A percentile compares a stretch with the other conserved stretches of the same genome.
These are phyloP conservation scores for Agriopis leucophaearia DNA, from an alignment of 2,888 invertebrate species.

Conservation along the genomic window DNA sequence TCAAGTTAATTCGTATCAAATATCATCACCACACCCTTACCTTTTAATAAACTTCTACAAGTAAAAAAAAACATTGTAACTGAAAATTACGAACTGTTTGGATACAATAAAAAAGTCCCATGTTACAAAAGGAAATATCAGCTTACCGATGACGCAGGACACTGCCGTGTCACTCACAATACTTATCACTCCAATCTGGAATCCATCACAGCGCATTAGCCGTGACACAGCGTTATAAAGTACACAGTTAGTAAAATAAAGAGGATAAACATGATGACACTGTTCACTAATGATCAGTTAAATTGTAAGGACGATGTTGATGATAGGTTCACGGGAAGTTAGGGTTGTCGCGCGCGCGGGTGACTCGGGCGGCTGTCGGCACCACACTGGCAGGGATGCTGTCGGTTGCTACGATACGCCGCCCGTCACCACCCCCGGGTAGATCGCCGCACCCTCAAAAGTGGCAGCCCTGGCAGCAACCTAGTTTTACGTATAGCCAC, in stretches of 20 bases:
- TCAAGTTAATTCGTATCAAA: no score
- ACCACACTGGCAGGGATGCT: conserved; percentile 83
- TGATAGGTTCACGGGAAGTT: conserved; percentile 42
- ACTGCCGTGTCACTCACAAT: conserved; percentile 51
- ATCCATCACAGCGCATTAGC: conserved; percentile 67
- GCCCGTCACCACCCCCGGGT: conserved; percentile 69
- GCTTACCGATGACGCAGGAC: conserved; percentile 53
- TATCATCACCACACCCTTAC: no score
- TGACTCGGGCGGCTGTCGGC: conserved; percentile 62
- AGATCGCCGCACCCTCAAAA: conserved; percentile 71
- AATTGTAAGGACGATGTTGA: conserved; percentile 33
- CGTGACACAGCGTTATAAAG: conserved; percentile 79
- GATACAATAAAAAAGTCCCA: neutral
- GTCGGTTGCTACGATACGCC: conserved; percentile 82
- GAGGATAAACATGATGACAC: conserved; percentile 76
- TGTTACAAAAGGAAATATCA: conserved; percentile 29
- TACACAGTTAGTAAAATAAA: conserved; percentile 81
- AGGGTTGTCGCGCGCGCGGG: conserved; percentile 62
- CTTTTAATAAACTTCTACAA: neutral
- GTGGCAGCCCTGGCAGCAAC: conserved; percentile 59
- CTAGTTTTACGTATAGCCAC: conserved; percentile 80
- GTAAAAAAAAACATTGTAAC: neutral
- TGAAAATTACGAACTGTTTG: neutral
- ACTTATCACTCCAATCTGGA: conserved; percentile 64
- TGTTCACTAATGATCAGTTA: conserved; percentile 50